A percentile compares a stretch with the other conserved stretches of the same genome.
Conservation (phyloP, 2,113 vertebrate species). For the Tachycineta bicolor region DNA sequence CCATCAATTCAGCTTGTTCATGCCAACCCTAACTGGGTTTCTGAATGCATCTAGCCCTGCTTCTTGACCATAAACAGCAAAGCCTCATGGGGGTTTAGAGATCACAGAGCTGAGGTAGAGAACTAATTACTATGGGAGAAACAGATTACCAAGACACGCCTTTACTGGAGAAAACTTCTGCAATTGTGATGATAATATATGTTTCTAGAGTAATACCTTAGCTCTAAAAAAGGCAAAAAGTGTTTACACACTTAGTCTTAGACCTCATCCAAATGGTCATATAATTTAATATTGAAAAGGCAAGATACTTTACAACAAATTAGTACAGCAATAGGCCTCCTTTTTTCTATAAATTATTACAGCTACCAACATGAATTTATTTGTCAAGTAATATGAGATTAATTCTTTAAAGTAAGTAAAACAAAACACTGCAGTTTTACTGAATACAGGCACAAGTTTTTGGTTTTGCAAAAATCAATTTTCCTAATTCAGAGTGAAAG, state of each 20-base stretch:
- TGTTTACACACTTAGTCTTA: neutral
- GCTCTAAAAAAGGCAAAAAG: neutral
- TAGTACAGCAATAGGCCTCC: slow-evolving; percentile 10
- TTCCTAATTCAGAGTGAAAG: neutral
- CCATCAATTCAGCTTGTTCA: neutral
- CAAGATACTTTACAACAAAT: slow-evolving; percentile 30
- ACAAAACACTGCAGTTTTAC: neutral
- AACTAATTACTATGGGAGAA: neutral
- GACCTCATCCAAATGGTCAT: neutral
- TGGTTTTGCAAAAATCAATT: neutral
- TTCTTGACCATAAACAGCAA: neutral
- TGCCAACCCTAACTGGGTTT: neutral
- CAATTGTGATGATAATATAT: neutral
- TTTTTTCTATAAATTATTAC: neutral
- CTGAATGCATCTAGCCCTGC: neutral
- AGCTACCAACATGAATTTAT: neutral
- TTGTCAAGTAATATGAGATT: slow-evolving; percentile 4
- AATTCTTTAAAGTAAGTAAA: neutral
- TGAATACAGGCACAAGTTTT: neutral
- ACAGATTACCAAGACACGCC: neutral
- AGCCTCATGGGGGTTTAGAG: neutral
- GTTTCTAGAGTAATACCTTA: neutral
- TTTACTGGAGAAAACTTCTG: neutral
- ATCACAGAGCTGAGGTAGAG: neutral
- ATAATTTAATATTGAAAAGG: slow-evolving; percentile 34